phyloP scores from a whole-genome alignment of 64 coral and sea anemone species.

The Astreopora myriophthalma region DNA sequence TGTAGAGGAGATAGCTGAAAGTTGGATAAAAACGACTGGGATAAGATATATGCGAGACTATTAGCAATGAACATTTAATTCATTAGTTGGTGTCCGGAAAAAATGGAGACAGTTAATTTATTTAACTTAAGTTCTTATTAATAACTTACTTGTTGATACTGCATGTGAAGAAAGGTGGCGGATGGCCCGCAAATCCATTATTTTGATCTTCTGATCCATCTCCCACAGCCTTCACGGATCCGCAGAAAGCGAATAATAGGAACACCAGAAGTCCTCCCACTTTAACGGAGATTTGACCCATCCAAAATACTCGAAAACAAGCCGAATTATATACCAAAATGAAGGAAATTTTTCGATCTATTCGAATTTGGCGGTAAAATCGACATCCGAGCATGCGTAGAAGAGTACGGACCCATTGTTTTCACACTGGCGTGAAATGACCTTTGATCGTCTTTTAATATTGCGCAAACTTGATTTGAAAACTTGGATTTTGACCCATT shows the following conservation, averaged over 20 bases:
- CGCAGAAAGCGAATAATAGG: background rate
- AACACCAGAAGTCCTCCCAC: background rate
- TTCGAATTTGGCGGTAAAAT: background rate
- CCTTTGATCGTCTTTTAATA: background rate
- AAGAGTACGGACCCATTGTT: background rate
- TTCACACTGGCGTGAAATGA: background rate
- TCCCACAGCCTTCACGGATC: background rate
- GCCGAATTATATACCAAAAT: background rate
- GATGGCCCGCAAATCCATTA: background rate
- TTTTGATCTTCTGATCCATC: background rate
- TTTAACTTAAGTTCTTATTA: background rate
- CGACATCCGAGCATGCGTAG: background rate
- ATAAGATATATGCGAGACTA: background rate
- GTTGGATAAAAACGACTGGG: too few species aligned
- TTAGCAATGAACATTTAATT: background rate
- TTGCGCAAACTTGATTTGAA: background rate
- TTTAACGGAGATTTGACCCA: background rate
- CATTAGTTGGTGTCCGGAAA: background rate
- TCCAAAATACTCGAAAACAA: background rate
- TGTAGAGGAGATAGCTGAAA: too few species aligned
- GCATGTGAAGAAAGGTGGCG: background rate
- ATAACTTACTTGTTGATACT: background rate
- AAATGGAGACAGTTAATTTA: background rate
- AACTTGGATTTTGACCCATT: background rate
- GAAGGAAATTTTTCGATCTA: slow-evolving; percentile 5